Percentiles rank a stretch among this genome's conserved stretches.
phyloP scores from a whole-genome alignment of 2,888 invertebrate species.

The Mantis religiosa region DNA sequence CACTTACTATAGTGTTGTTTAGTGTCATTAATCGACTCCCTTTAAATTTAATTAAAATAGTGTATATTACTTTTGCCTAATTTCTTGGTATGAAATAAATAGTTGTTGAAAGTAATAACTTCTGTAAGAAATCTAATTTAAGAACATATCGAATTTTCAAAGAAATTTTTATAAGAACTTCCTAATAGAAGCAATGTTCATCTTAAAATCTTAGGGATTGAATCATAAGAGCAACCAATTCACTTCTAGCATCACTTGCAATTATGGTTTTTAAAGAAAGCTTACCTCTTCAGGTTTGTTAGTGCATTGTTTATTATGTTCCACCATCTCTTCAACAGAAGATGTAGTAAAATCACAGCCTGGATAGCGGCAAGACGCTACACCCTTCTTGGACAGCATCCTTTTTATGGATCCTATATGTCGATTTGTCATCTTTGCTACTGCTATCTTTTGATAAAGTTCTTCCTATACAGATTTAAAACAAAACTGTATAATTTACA shows the following conservation, averaged over 20 bases:
- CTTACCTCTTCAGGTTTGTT: slow-evolving; percentile 19
- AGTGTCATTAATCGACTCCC: no score
- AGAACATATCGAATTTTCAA: no score
- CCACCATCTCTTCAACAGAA: slow-evolving; percentile 37
- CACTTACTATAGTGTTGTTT: no score
- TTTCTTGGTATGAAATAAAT: no score
- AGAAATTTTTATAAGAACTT: no score
- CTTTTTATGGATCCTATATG: neutral
- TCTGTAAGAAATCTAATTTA: no score
- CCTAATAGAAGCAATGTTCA: no score
- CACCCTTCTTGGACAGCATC: neutral
- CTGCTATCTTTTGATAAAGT: neutral
- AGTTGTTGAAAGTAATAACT: no score
- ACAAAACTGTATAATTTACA: slow-evolving; percentile 24
- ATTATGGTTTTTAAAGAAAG: no score
- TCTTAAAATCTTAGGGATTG: neutral
- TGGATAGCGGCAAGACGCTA: slow-evolving; percentile 38
- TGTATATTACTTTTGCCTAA: no score
- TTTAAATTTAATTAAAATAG: no score
- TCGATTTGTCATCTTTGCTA: neutral
- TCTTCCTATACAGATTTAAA: neutral
- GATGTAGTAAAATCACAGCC: slow-evolving; percentile 38
- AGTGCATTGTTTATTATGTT: slow-evolving; percentile 36
- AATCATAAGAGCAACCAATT: neutral
- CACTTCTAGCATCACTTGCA: neutral